phyloP scores from a whole-genome alignment of 2,113 vertebrate species.

The Zosterops japonicus region DNA sequence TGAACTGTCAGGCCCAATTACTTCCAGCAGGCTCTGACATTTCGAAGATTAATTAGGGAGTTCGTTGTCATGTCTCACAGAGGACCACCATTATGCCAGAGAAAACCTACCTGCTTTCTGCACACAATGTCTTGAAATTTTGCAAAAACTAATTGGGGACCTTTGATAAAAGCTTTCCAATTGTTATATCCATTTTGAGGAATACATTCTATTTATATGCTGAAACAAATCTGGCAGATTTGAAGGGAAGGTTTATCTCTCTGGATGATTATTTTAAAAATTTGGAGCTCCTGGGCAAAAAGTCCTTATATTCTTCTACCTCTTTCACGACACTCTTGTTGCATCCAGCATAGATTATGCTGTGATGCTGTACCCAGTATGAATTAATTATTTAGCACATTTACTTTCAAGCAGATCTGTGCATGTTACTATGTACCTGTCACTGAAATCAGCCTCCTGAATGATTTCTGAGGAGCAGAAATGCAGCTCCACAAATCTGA shows the following conservation, averaged over 20 bases:
- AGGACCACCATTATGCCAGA: slow-evolving; percentile 35
- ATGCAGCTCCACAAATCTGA: neutral
- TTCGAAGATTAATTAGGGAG: slow-evolving; percentile 75
- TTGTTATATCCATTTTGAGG: neutral
- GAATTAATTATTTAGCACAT: neutral
- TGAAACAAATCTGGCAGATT: neutral
- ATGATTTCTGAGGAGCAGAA: neutral
- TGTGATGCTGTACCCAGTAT: neutral
- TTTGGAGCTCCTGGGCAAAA: neutral
- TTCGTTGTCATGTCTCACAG: slow-evolving; percentile 58
- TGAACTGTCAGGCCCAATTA: slow-evolving; percentile 72
- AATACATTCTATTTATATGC: neutral
- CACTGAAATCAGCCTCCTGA: neutral
- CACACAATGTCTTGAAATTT: neutral
- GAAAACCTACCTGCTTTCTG: slow-evolving; percentile 44
- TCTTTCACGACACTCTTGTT: neutral
- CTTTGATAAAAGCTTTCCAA: slow-evolving; percentile 10
- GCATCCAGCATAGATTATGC: neutral
- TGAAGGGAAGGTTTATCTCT: neutral
- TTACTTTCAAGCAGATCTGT: neutral
- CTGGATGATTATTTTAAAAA: neutral
- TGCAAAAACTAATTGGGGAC: neutral
- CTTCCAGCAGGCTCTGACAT: slow-evolving; percentile 72
- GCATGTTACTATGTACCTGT: neutral
- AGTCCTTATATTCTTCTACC: neutral